A percentile compares a stretch with the other conserved stretches of the same genome.
These are phyloP conservation scores for Drymonia ruficornis DNA, from an alignment of 2,888 invertebrate genomes.

Conservation along the genomic window DNA sequence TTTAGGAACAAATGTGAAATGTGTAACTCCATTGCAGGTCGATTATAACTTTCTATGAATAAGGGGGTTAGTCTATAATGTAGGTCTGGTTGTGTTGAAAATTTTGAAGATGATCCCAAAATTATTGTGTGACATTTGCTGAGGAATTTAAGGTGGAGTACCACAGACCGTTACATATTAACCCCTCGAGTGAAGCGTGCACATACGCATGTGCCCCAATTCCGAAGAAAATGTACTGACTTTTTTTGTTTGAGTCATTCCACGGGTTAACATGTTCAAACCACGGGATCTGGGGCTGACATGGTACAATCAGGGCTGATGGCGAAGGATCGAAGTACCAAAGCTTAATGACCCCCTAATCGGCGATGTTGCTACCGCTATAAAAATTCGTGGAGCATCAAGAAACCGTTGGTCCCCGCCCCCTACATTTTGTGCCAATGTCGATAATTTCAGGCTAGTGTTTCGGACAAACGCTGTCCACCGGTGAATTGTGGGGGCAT, in stretches of 20 bases:
- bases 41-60: no score
- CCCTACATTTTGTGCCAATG: constrained; percentile 66
- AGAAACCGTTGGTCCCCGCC: constrained; percentile 75
- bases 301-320: constrained; percentile 44
- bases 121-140: constrained; percentile 10
- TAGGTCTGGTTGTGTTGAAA: no score
- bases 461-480: constrained; percentile 62
- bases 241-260: no score
- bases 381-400: constrained; percentile 63
- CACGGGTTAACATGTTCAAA: constrained; percentile 29
- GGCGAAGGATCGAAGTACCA: constrained; percentile 44
- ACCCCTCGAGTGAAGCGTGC: no score
- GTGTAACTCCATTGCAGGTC: no score
- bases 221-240: no score
- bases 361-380: constrained; percentile 66
- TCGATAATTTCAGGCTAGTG: constrained; percentile 77
- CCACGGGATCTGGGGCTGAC: constrained; percentile 35
- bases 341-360: constrained; percentile 68
- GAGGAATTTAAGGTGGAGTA: constrained; percentile 18
- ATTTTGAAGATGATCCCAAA: constrained; percentile 9
- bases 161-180: constrained; percentile 24
- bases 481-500: constrained; percentile 66
- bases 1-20: no score
- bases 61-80: no score
- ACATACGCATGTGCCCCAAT: no score